Percentiles rank a stretch among this genome's conserved stretches.
Conservation (phyloP, 2,888 invertebrate species). For the Sesia bembeciformis region DNA sequence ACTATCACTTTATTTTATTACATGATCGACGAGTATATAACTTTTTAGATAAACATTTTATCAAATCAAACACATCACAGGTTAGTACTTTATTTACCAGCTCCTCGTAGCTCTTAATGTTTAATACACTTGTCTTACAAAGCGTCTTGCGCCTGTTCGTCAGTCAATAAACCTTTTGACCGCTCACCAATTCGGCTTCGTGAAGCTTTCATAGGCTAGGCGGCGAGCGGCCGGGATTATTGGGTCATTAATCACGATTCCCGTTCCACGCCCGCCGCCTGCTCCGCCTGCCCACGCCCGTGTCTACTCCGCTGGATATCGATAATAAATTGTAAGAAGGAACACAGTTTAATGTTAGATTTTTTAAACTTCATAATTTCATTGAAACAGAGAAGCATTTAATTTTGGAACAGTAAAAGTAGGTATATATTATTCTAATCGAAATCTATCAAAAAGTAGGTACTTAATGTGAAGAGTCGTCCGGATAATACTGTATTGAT, state of each 20-base stretch:
- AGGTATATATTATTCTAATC: no score
- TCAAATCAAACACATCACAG: no score
- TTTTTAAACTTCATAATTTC: no score
- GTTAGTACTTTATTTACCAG: background rate
- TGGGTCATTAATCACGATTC: conserved; percentile 68
- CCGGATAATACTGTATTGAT: no score
- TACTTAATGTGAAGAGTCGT: no score
- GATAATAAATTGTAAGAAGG: conserved; percentile 12
- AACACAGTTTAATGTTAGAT: no score
- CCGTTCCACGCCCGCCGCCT: conserved; percentile 17
- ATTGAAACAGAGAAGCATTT: no score
- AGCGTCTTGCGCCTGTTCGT: conserved; percentile 38
- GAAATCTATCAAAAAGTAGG: no score
- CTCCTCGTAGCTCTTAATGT: background rate
- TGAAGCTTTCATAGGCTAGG: conserved; percentile 61
- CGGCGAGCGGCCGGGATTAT: conserved; percentile 57
- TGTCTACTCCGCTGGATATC: conserved; percentile 18
- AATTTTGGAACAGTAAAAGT: no score
- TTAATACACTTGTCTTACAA: conserved; percentile 5
- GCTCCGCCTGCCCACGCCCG: conserved; percentile 14
- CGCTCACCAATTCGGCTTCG: conserved; percentile 72
- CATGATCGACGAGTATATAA: no score
- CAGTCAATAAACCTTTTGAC: conserved; percentile 73
- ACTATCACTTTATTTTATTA: no score
- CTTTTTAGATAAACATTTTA: no score